Evolutionary conservation across 2,113 vertebrate genomes (phyloP).

Genomic region (Gadus macrocephalus): DNA sequence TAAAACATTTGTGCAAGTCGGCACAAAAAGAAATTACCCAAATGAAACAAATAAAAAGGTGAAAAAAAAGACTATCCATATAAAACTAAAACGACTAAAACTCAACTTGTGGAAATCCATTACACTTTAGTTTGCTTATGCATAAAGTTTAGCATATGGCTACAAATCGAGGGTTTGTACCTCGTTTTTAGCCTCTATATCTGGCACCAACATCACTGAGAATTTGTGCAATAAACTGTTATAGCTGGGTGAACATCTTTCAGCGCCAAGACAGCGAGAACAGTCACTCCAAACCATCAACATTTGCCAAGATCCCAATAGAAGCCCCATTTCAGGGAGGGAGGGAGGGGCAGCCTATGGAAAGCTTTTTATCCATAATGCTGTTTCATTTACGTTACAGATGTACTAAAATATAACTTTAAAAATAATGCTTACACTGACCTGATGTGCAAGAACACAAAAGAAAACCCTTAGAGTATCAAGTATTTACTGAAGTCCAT

Average conservation of each 20-base stretch:
- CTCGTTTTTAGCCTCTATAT: slow-evolving; percentile 18
- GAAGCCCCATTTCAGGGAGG: slow-evolving; percentile 2
- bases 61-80: slow-evolving; percentile 14
- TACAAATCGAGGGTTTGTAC: slow-evolving; percentile 26
- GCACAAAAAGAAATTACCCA: slow-evolving; percentile 58
- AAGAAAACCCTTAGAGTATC: no score
- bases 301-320: slow-evolving; percentile 14
- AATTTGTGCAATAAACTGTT: slow-evolving; percentile 1
- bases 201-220: slow-evolving; percentile 6
- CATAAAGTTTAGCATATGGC: slow-evolving; percentile 28
- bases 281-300: slow-evolving; percentile 16
- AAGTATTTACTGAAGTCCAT: no score
- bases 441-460: no score
- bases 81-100: not conserved
- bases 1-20: slow-evolving; percentile 60
- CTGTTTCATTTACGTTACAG: not conserved
- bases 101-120: slow-evolving; percentile 34
- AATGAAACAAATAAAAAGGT: slow-evolving; percentile 37
- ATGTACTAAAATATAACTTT: not conserved
- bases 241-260: slow-evolving; percentile 9
- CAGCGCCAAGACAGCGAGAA: slow-evolving; percentile 4
- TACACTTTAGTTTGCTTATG: slow-evolving; percentile 26
- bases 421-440: not conserved
- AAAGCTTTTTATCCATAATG: not conserved
- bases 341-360: slow-evolving; percentile 12